phyloP scores from a whole-genome alignment of 2,888 invertebrate species.

The Nasonovia ribisnigri region DNA sequence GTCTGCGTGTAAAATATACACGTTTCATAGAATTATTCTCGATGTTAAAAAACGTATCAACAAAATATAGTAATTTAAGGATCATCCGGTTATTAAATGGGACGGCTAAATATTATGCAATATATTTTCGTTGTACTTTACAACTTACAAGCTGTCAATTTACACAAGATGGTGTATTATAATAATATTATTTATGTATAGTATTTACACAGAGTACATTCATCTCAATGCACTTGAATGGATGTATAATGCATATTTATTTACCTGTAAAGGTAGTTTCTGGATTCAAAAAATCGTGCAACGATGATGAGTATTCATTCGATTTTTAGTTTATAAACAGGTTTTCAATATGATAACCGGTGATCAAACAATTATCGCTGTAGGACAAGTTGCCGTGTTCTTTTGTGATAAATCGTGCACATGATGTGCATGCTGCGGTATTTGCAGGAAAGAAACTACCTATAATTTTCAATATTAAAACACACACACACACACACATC shows the following conservation, averaged over 20 bases:
- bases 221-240: neutral
- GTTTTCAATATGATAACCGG: neutral
- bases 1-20: neutral
- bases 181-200: neutral
- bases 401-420: neutral
- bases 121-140: neutral
- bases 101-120: neutral
- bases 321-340: constrained; percentile 1
- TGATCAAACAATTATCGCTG: constrained; percentile 26
- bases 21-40: neutral
- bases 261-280: neutral
- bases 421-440: neutral
- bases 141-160: constrained; percentile 11
- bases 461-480: neutral
- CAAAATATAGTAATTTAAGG: neutral
- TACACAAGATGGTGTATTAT: neutral
- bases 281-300: neutral
- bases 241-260: neutral
- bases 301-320: neutral
- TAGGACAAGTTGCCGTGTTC: neutral
- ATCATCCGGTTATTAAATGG: constrained; percentile 20
- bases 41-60: neutral
- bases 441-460: neutral
- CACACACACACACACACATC: neutral
- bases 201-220: neutral